phyloP scores from a whole-genome alignment of 2,797 vertebrate species.

The Emydoidea blandingii region DNA sequence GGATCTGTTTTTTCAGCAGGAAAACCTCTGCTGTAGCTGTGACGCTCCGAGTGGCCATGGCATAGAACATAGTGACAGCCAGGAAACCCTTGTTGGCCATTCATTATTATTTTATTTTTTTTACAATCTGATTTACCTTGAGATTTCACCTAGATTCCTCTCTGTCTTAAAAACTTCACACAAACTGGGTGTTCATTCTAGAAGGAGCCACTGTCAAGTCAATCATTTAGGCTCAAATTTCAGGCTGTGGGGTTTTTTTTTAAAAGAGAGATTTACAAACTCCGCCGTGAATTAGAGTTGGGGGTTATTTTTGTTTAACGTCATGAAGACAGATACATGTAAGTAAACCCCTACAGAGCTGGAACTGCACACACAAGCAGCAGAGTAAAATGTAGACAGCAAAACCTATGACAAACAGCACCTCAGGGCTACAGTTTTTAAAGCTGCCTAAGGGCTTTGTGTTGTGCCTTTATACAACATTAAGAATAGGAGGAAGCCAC shows the following conservation, averaged over 20 bases:
- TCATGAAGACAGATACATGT: too few species aligned
- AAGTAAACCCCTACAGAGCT: too few species aligned
- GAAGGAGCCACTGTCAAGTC: background rate
- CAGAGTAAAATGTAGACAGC: too few species aligned
- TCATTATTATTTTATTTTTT: background rate
- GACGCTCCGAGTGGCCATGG: background rate
- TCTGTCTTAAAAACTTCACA: background rate
- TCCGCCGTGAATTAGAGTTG: background rate
- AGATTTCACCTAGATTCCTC: background rate
- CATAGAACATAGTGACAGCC: background rate
- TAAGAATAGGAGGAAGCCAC: background rate
- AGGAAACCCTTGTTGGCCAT: background rate
- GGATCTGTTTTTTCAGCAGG: background rate
- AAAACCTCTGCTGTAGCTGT: background rate
- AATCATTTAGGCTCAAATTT: conserved; percentile 26
- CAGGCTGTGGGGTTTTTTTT: background rate
- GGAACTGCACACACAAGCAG: too few species aligned
- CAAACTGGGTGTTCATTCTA: background rate
- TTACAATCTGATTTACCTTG: background rate
- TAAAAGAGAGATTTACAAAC: conserved; percentile 20
- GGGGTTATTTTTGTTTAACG: background rate
- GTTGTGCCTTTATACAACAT: background rate
- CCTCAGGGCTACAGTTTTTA: too few species aligned
- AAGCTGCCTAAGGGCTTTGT: background rate
- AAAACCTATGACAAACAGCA: too few species aligned